Percentiles rank a stretch among this genome's conserved stretches.
Conservation (phyloP, 2,113 vertebrate genomes). For the Archocentrus centrarchus region DNA sequence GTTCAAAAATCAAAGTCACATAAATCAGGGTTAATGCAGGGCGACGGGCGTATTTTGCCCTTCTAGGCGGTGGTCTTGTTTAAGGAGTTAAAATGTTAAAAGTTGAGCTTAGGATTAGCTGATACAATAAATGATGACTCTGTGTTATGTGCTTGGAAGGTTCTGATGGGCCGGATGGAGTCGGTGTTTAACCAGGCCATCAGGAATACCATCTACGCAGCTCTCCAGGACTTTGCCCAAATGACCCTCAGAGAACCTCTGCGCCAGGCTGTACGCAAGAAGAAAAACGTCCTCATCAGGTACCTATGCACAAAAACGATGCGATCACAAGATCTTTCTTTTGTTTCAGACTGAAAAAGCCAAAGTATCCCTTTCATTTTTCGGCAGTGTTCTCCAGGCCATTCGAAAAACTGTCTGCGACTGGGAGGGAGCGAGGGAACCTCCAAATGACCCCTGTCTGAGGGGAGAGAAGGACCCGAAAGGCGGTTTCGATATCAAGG, state of each 20-base stretch:
- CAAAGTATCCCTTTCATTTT: not conserved
- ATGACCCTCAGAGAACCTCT: conserved; percentile 94
- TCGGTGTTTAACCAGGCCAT: conserved; percentile 99
- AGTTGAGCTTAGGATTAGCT: not conserved
- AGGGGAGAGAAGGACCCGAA: conserved; percentile 99
- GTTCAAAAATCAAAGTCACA: too few relatives aligned
- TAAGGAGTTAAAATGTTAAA: not conserved
- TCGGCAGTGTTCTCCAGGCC: conserved; percentile 92
- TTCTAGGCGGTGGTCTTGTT: too few relatives aligned
- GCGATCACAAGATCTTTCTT: not conserved
- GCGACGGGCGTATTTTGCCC: too few relatives aligned
- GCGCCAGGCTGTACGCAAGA: conserved; percentile 96
- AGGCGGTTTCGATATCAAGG: conserved; percentile 98
- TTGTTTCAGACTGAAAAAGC: not conserved
- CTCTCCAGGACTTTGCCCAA: conserved; percentile 98
- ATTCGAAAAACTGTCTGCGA: conserved; percentile 99
- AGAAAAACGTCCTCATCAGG: conserved; percentile 99
- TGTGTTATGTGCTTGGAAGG: conserved; percentile 60
- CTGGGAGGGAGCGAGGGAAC: conserved; percentile 96
- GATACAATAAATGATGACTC: not conserved
- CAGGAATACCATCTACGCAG: conserved; percentile 98
- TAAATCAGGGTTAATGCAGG: too few relatives aligned
- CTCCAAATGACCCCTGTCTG: conserved; percentile 96
- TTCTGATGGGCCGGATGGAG: conserved; percentile 99
- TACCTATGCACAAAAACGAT: conserved; percentile 41